phyloP scores from a whole-genome alignment of 2,797 vertebrate genomes.

The Podargus strigoides region DNA sequence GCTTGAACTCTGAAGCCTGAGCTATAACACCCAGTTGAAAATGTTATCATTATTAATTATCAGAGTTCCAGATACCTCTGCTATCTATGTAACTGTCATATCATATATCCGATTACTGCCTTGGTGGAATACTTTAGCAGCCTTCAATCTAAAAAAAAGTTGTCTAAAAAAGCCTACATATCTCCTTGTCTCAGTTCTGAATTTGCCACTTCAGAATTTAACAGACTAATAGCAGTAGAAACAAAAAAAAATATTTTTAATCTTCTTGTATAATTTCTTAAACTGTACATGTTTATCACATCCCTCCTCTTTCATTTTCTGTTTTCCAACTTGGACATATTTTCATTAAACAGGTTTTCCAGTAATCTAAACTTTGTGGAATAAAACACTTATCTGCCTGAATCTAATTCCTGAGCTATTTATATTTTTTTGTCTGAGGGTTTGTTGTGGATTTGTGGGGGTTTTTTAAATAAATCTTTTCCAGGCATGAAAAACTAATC shows the following conservation, averaged over 20 bases:
- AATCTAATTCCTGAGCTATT: not conserved
- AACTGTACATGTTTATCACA: not conserved
- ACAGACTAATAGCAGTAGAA: not conserved
- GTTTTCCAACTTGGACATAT: not conserved
- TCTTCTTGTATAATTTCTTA: not conserved
- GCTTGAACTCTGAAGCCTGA: not conserved
- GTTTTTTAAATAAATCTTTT: not conserved
- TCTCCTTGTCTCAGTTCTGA: not conserved
- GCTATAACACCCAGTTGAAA: not conserved
- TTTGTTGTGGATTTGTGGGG: not conserved
- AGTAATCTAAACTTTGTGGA: not conserved
- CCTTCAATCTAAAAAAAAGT: not conserved
- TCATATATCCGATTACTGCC: not conserved
- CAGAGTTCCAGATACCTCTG: not conserved
- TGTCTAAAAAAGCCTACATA: rapidly evolving
- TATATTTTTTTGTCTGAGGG: not conserved
- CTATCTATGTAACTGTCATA: not conserved
- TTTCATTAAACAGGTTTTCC: not conserved
- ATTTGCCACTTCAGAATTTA: not conserved
- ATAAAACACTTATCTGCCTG: not conserved
- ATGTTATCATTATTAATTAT: not conserved
- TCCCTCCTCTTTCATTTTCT: not conserved
- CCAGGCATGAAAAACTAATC: not conserved
- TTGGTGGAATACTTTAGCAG: not conserved
- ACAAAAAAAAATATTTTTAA: not conserved